Evolutionary conservation across 2,797 vertebrate species (phyloP), one percentile per base, ranked within the genome.

Genomic region (Remorina albescens): DNA sequence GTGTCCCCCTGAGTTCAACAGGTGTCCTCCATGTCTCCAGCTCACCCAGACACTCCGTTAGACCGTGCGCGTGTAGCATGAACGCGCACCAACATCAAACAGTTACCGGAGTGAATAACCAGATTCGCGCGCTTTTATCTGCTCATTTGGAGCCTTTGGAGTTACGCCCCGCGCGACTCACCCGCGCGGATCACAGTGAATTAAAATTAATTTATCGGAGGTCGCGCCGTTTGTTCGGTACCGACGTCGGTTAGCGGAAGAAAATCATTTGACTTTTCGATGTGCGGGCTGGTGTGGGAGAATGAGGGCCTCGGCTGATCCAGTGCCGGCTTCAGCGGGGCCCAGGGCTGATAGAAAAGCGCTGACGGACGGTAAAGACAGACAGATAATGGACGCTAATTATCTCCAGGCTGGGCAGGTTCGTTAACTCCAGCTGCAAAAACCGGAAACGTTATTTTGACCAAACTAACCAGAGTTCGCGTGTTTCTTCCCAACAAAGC

Each of bases 181-280:
- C 9, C 2, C 1, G 9, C 10, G 76, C 62, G 9, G 6, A 30
- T 78, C 6, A 16, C 4, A 0, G 2, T 12, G 84, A 84, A 87
- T 89, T 90, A 68, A 88, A 58, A 63, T 86, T n/a, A 28, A 18
- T 74, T 5, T 0, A 1, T 1, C 2, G 15, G 6, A 0, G 61
- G 30, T 26, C 6, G 30, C 1, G 1, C 21, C 16, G 6, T 12
- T 1, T 2, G 36, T 0, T 32, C 36, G 0, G 1, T 3, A 1
- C 11, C 36, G 12, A 8, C n/a, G 1, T 5, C 2, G 12, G 71
- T 68, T 81, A 53, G 28, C 4, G 54, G 4, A 13, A 5, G 19
- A 41, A 78, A 92, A 92, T 83, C 57, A 15, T 92, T 87, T 10
- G 19, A 3, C 21, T 39, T 55, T 91, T 88, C 87, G 82, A 78